Conservation (phyloP, 2,888 invertebrate genomes). For the Agriotes lineatus region DNA sequence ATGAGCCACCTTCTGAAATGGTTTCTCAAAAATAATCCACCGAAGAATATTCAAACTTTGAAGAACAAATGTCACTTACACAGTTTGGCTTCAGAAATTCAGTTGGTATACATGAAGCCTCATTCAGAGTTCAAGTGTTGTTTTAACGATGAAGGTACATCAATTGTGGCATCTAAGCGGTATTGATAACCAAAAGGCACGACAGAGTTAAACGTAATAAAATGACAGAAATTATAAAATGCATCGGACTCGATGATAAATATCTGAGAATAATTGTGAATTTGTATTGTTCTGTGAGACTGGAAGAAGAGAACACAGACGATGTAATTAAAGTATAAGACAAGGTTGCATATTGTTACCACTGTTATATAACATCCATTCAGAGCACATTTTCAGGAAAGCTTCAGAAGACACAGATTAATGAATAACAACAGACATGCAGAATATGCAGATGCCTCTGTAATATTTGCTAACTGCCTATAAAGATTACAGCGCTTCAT, state of each 20-base stretch:
- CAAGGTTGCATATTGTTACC: slow-evolving; percentile 39
- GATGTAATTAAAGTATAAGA: slow-evolving; percentile 16
- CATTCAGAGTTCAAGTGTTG: slow-evolving; percentile 26
- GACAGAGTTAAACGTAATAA: slow-evolving; percentile 42
- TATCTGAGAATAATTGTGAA: slow-evolving; percentile 33
- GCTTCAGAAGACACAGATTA: slow-evolving; percentile 20
- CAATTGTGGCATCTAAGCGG: slow-evolving; percentile 14
- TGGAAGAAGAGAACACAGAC: slow-evolving; percentile 2
- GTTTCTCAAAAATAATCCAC: not conserved
- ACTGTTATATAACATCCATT: slow-evolving; percentile 36
- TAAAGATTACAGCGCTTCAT: no score
- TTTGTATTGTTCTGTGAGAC: slow-evolving; percentile 31
- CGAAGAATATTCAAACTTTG: not conserved
- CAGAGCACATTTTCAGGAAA: slow-evolving; percentile 32
- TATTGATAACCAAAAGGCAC: slow-evolving; percentile 38
- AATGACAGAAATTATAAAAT: slow-evolving; percentile 43
- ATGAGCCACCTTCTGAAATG: slow-evolving; percentile 7
- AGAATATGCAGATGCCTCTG: no score
- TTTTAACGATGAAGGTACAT: slow-evolving; percentile 30
- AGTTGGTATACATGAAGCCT: slow-evolving; percentile 31
- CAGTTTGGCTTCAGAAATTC: slow-evolving; percentile 24
- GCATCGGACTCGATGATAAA: slow-evolving; percentile 29
- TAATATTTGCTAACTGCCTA: no score
- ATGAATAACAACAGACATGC: no score
- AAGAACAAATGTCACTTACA: not conserved